Conservation (phyloP, 2,797 vertebrate species). For the Adrianichthys oophorus region DNA sequence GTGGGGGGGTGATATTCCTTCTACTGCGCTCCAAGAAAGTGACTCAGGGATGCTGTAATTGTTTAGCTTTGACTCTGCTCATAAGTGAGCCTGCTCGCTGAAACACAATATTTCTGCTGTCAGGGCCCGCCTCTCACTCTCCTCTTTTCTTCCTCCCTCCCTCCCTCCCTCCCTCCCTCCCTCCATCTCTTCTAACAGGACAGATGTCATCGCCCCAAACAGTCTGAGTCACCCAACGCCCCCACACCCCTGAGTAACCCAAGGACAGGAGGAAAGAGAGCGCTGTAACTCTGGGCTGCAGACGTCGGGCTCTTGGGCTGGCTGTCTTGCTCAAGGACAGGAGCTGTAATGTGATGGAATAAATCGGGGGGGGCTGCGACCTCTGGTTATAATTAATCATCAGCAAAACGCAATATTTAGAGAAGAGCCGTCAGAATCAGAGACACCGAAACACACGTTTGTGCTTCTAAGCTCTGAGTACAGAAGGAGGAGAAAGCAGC, state of each 20-base stretch:
- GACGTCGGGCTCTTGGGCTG: constrained; percentile 48
- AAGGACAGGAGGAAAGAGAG: constrained; percentile 48
- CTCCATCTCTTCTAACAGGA: constrained; percentile 58
- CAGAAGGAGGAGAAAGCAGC: too few species aligned
- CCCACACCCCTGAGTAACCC: constrained; percentile 62
- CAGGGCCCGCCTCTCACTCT: constrained; percentile 50
- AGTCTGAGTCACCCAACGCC: constrained; percentile 61
- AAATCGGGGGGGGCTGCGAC: constrained; percentile 24
- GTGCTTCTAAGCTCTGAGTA: too few species aligned
- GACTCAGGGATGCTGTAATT: constrained; percentile 81
- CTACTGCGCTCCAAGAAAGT: constrained; percentile 74
- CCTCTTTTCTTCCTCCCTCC: constrained; percentile 6
- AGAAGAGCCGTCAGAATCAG: background rate
- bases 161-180: constrained; percentile 20
- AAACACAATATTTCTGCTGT: constrained; percentile 74
- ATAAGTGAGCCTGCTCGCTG: constrained; percentile 65
- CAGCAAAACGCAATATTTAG: constrained; percentile 15
- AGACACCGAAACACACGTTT: constrained; percentile 10
- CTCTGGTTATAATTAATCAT: constrained; percentile 23
- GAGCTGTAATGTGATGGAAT: constrained; percentile 29
- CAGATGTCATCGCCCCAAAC: constrained; percentile 68
- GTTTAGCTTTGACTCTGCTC: constrained; percentile 82
- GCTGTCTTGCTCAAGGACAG: constrained; percentile 49
- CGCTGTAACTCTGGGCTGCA: constrained; percentile 53
- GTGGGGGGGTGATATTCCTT: constrained; percentile 73